Percentiles rank a stretch among this genome's conserved stretches.
Conservation (phyloP, 2,888 invertebrate species). For the Diloba caeruleocephala region DNA sequence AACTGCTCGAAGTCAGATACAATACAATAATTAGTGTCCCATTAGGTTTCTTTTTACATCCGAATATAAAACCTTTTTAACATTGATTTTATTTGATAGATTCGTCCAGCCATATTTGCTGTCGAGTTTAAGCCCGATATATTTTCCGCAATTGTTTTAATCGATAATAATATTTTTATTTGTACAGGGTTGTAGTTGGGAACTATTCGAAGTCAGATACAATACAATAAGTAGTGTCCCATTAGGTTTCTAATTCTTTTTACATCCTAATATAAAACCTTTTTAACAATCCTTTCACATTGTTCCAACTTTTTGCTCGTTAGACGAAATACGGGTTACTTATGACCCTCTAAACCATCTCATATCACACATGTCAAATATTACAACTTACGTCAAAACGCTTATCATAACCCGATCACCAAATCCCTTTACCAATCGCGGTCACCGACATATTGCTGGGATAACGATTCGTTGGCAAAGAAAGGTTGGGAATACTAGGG, state of each 20-base stretch:
- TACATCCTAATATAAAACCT: background rate
- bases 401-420: constrained; percentile 43
- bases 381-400: constrained; percentile 4
- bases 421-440: constrained; percentile 43
- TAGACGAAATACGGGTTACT: constrained; percentile 14
- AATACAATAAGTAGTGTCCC: too few relatives aligned
- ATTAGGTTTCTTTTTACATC: too few relatives aligned
- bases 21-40: too few relatives aligned
- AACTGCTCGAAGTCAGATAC: too few relatives aligned
- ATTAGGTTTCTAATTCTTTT: background rate
- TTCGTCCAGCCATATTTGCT: too few relatives aligned
- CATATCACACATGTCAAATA: constrained; percentile 15
- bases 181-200: too few relatives aligned
- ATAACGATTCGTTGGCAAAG: constrained; percentile 44
- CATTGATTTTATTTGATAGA: too few relatives aligned
- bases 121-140: too few relatives aligned
- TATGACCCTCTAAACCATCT: constrained; percentile 39
- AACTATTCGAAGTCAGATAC: too few relatives aligned
- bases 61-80: too few relatives aligned
- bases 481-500: constrained; percentile 35
- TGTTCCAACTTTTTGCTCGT: constrained; percentile 15
- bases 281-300: background rate
- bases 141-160: too few relatives aligned
- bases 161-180: too few relatives aligned
- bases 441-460: constrained; percentile 37